Conservation (phyloP, 2,888 invertebrate species). For the Eurois occulta region DNA sequence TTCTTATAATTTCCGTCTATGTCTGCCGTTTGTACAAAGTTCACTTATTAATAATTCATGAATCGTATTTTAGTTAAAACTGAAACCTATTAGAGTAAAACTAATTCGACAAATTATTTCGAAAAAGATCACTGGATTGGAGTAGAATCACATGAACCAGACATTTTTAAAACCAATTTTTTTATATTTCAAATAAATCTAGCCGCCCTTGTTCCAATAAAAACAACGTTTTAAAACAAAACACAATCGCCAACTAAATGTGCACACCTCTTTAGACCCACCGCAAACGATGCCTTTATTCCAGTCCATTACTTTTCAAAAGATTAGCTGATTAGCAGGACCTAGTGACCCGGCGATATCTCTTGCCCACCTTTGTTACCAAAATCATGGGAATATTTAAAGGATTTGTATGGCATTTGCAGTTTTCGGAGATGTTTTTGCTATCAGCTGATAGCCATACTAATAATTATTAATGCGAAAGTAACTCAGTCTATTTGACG, state of each 20-base stretch:
- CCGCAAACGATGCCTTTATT: conserved; percentile 66
- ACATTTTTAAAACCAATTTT: background rate
- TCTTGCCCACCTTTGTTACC: conserved; percentile 47
- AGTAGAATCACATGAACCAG: background rate
- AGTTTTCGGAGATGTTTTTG: background rate
- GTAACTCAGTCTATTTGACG: background rate
- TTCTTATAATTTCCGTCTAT: conserved; percentile 3
- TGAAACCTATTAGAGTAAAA: background rate
- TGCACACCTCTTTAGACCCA: conserved; percentile 40
- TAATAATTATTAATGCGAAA: background rate
- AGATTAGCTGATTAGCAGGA: conserved; percentile 69
- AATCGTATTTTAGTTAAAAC: background rate
- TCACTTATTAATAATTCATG: conserved; percentile 1
- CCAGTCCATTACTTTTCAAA: conserved; percentile 72
- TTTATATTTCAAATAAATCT: background rate
- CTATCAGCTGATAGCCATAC: background rate
- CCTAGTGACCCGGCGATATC: conserved; percentile 62
- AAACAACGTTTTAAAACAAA: background rate
- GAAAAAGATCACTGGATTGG: background rate
- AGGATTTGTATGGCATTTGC: conserved; percentile 34
- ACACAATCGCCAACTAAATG: conserved; percentile 29
- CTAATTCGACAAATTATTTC: background rate
- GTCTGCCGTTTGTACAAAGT: background rate
- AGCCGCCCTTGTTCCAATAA: background rate
- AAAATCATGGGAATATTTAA: conserved; percentile 49